Evolutionary conservation across 2,113 vertebrate genomes (phyloP).

Genomic region (Chionis minor): DNA sequence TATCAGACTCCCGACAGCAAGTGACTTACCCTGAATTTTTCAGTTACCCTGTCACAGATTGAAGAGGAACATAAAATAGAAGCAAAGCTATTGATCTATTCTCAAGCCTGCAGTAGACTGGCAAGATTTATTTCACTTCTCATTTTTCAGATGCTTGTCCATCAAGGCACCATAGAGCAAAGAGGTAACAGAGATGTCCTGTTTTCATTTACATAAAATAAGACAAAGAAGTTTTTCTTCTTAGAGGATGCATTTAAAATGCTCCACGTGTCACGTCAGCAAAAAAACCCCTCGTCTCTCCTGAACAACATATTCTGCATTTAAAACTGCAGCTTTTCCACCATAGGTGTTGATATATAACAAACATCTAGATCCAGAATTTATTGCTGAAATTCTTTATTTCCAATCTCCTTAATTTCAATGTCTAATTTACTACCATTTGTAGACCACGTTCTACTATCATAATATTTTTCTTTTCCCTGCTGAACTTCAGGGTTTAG

Average conservation of each 20-base stretch:
- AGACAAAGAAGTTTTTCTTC: neutral
- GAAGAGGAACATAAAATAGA: neutral
- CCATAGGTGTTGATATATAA: rapidly evolving
- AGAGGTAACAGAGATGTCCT: neutral
- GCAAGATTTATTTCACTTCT: neutral
- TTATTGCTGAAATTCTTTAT: neutral
- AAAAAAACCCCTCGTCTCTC: neutral
- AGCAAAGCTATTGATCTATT: neutral
- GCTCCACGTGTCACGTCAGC: neutral
- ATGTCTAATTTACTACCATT: neutral
- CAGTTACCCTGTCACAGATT: neutral
- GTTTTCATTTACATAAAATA: neutral
- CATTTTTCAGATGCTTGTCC: neutral
- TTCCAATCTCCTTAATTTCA: neutral
- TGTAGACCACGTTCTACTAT: neutral
- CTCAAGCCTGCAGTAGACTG: neutral
- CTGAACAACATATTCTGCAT: neutral
- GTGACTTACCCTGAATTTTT: neutral
- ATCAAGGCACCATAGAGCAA: neutral
- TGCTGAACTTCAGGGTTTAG: neutral
- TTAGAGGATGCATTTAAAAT: neutral
- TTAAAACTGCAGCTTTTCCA: neutral
- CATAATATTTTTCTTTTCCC: neutral
- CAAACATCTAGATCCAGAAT: neutral
- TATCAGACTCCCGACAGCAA: neutral